These are phyloP conservation scores for Nyctibius grandis DNA, from an alignment of 2,797 vertebrate species.

Conservation along the genomic window DNA sequence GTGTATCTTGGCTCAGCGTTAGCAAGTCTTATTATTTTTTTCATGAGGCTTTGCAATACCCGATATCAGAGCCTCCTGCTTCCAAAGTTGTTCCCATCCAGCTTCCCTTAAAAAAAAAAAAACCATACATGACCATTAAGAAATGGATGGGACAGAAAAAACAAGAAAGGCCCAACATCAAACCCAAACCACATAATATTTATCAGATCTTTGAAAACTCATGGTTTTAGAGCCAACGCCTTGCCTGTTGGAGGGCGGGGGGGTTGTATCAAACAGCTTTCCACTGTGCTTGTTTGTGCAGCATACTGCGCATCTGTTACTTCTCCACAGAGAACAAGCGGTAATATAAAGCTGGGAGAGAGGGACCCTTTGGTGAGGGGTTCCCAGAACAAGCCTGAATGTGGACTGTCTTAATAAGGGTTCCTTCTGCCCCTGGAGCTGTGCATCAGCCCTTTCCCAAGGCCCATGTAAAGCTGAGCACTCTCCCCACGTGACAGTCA, in stretches of 20 bases:
- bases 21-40: not conserved
- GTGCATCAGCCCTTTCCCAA: not conserved
- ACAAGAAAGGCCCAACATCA: not conserved
- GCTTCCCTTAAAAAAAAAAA: not conserved
- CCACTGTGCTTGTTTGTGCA: not conserved
- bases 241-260: accelerated
- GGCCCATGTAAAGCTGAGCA: not conserved
- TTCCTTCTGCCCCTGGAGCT: not conserved
- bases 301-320: not conserved
- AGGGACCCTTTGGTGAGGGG: accelerated
- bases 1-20: not conserved
- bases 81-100: not conserved
- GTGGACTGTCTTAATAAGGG: not conserved
- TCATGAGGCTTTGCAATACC: not conserved
- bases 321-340: not conserved
- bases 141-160: not conserved
- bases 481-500: not conserved
- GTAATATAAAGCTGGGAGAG: not conserved
- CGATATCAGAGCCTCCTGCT: not conserved
- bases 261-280: not conserved
- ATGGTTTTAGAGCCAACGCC: not conserved
- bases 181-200: not conserved
- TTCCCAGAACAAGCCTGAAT: not conserved
- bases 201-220: not conserved
- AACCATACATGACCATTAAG: not conserved